Evolutionary conservation across 2,113 vertebrate species (phyloP).

Genomic region (Donacobius atricapilla): DNA sequence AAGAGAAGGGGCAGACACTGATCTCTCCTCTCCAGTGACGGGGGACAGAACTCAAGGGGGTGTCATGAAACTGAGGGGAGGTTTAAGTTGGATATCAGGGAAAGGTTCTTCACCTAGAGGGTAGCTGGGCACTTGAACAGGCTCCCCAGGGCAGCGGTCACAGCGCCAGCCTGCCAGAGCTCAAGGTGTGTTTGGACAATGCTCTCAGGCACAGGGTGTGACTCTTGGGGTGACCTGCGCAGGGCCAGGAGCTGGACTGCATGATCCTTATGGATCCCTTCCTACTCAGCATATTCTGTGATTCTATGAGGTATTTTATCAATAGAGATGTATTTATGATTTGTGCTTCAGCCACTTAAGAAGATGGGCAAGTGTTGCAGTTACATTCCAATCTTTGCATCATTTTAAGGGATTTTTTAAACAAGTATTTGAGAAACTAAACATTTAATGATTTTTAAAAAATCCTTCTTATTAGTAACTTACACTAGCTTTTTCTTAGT

Average conservation of each 20-base stretch:
- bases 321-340: background rate
- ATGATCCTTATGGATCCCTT: no score
- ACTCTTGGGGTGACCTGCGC: background rate
- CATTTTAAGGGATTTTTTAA: background rate
- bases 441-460: background rate
- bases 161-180: background rate
- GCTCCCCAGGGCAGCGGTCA: background rate
- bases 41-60: rapidly evolving
- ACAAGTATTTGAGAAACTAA: background rate
- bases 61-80: rapidly evolving
- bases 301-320: background rate
- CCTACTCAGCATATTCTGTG: background rate
- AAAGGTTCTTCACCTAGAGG: background rate
- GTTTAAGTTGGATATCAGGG: background rate
- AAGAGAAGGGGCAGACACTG: background rate
- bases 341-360: background rate
- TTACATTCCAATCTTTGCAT: background rate
- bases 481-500: background rate
- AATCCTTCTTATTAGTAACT: background rate
- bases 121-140: rapidly evolving
- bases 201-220: no score
- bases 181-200: rapidly evolving
- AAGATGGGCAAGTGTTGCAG: background rate
- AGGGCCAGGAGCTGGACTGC: rapidly evolving
- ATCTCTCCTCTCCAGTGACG: background rate